Evolutionary conservation across 2,797 vertebrate genomes (phyloP).

Genomic region (Acestrorhynchus altus): DNA sequence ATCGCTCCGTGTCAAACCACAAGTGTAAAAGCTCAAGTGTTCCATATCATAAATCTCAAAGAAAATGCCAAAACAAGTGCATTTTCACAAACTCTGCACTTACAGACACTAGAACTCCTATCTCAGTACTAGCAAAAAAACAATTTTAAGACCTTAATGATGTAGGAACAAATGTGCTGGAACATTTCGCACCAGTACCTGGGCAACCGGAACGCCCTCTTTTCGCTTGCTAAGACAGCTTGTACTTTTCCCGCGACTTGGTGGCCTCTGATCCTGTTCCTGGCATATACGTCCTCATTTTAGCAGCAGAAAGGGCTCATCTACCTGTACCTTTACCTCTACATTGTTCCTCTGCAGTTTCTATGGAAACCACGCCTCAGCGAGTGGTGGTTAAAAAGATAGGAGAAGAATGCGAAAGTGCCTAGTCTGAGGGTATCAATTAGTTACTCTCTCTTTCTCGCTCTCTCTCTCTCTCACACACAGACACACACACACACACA

Average conservation of each 20-base stretch:
- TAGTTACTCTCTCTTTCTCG: constrained; percentile 58
- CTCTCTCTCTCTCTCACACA: constrained; percentile 39
- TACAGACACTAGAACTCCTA: constrained; percentile 21
- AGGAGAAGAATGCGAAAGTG: constrained; percentile 66
- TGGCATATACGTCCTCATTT: constrained; percentile 72
- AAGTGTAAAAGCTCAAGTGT: neutral
- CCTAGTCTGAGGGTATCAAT: constrained; percentile 51
- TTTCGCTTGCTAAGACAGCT: constrained; percentile 65
- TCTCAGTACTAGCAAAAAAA: constrained; percentile 23
- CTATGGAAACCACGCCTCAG: constrained; percentile 78
- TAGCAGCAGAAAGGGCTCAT: constrained; percentile 61
- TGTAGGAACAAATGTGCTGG: constrained; percentile 55
- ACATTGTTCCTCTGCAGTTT: constrained; percentile 67
- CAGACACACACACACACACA: too few relatives aligned
- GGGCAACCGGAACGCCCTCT: constrained; percentile 32
- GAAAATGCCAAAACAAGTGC: constrained; percentile 3
- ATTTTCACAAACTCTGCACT: neutral
- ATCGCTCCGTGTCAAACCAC: neutral
- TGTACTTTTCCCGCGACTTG: constrained; percentile 68
- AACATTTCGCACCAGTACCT: constrained; percentile 51
- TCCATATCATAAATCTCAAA: neutral
- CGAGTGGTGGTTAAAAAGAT: constrained; percentile 72
- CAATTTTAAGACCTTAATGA: constrained; percentile 52
- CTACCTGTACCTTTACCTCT: constrained; percentile 68
- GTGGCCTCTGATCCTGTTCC: constrained; percentile 68